Percentiles rank a stretch among this genome's conserved stretches.
Conservation (phyloP, 2,113 vertebrate species). For the Promerops cafer region DNA sequence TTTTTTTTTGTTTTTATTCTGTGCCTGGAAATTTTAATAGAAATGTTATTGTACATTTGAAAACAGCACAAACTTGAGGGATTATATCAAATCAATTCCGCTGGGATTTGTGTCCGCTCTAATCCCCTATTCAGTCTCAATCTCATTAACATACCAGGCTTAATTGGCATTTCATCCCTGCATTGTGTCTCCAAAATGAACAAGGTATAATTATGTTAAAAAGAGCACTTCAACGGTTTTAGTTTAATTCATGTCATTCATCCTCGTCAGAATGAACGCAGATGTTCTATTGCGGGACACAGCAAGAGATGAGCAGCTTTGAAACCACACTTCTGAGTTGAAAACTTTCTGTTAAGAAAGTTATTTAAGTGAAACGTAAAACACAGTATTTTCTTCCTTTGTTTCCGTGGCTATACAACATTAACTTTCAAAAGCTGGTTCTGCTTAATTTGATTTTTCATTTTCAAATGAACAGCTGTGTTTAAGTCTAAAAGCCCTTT, state of each 20-base stretch:
- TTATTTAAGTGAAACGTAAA: slow-evolving; percentile 73
- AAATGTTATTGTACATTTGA: slow-evolving; percentile 35
- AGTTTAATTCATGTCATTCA: slow-evolving; percentile 72
- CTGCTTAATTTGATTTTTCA: slow-evolving; percentile 77
- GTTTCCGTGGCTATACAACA: slow-evolving; percentile 69
- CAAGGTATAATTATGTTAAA: slow-evolving; percentile 79
- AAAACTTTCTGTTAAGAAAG: slow-evolving; percentile 73
- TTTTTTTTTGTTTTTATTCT: background rate
- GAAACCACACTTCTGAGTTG: slow-evolving; percentile 52
- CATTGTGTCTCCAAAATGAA: slow-evolving; percentile 74
- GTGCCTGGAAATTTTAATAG: slow-evolving; percentile 11
- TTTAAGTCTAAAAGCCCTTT: slow-evolving; percentile 77
- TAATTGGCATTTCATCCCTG: slow-evolving; percentile 78
- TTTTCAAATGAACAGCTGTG: slow-evolving; percentile 81
- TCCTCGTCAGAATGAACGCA: slow-evolving; percentile 72
- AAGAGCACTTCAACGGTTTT: slow-evolving; percentile 58
- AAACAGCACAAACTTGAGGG: slow-evolving; percentile 62
- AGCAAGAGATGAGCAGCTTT: slow-evolving; percentile 65
- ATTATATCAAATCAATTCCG: slow-evolving; percentile 58
- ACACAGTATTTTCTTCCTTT: slow-evolving; percentile 72
- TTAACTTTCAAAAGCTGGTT: slow-evolving; percentile 76
- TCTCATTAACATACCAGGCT: slow-evolving; percentile 72
- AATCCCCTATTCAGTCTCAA: slow-evolving; percentile 69
- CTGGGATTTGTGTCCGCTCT: slow-evolving; percentile 61
- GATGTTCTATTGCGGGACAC: slow-evolving; percentile 73